These are phyloP conservation scores for Chelmon rostratus DNA, from an alignment of 2,797 vertebrate species.

Conservation along the genomic window DNA sequence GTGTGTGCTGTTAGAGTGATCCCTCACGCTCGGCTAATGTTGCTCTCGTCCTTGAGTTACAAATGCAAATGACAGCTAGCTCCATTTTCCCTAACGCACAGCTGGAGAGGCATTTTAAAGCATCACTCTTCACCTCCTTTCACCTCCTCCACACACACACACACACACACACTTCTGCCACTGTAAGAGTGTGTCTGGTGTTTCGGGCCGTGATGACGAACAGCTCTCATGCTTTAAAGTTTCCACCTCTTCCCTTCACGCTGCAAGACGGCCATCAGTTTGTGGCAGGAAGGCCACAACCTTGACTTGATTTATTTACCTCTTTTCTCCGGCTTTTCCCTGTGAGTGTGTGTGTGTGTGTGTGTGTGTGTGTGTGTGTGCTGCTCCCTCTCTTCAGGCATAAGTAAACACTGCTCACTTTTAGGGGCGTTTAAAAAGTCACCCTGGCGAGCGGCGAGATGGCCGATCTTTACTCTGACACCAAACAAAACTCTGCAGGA, in stretches of 20 bases:
- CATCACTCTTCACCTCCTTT: constrained; percentile 63
- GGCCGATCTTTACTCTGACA: constrained; percentile 56
- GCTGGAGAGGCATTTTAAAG: constrained; percentile 73
- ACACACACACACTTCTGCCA: constrained; percentile 10
- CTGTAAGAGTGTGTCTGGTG: constrained; percentile 17
- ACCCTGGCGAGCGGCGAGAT: constrained; percentile 21
- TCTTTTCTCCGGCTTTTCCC: constrained; percentile 27
- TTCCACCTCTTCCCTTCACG: constrained; percentile 46
- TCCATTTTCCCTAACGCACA: constrained; percentile 65
- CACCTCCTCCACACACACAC: constrained; percentile 41
- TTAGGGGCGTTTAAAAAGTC: constrained; percentile 53
- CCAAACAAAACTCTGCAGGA: constrained; percentile 53
- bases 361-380: constrained; percentile 4
- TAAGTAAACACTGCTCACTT: constrained; percentile 41
- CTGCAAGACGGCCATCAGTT: constrained; percentile 44
- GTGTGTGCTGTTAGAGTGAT: constrained; percentile 38
- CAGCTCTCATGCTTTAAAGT: constrained; percentile 49
- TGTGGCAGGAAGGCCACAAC: constrained; percentile 57
- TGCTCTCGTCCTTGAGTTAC: constrained; percentile 69
- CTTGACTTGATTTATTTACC: constrained; percentile 74
- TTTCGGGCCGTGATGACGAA: constrained; percentile 40
- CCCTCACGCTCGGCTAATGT: constrained; percentile 59
- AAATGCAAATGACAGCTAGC: constrained; percentile 71
- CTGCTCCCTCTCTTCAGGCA: constrained; percentile 13
- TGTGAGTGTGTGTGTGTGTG: constrained; percentile 12